Percentiles rank a stretch among this genome's conserved stretches.
phyloP scores from a whole-genome alignment of 1,140 invertebrate genomes.

The Chironomus striatipennis region DNA sequence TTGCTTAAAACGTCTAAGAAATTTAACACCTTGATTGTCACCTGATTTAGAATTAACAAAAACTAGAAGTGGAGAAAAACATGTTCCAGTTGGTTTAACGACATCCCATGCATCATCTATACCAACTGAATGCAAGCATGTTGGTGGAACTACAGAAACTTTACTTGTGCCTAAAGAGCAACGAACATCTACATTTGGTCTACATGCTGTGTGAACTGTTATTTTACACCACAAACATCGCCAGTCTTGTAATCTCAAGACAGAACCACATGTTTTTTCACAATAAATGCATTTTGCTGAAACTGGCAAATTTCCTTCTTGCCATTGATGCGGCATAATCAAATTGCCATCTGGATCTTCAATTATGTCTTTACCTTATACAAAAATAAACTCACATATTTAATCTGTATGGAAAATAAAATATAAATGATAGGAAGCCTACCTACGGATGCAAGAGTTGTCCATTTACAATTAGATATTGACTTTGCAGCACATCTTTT shows the following conservation, averaged over 20 bases:
- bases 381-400: background rate
- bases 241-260: conserved; percentile 89
- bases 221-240: conserved; percentile 90
- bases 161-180: conserved; percentile 80
- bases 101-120: conserved; percentile 85
- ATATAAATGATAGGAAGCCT: background rate
- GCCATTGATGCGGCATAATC: conserved; percentile 95
- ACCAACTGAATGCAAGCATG: conserved; percentile 81
- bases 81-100: conserved; percentile 56
- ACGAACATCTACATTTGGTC: conserved; percentile 56
- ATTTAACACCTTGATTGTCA: conserved; percentile 96
- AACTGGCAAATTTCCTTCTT: conserved; percentile 93
- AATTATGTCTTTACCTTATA: conserved; percentile 77
- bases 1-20: conserved; percentile 90
- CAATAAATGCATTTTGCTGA: conserved; percentile 89
- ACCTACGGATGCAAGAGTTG: conserved; percentile 75
- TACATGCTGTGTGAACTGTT: conserved; percentile 85
- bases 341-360: conserved; percentile 88
- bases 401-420: background rate
- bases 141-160: conserved; percentile 88
- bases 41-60: conserved; percentile 97
- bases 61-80: conserved; percentile 72
- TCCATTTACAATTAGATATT: conserved; percentile 94
- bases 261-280: conserved; percentile 94
- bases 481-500: conserved; percentile 87